Base-by-base conservation (phyloP, 2,797 vertebrate species). In the Phrynocephalus vlangalii region DNA sequence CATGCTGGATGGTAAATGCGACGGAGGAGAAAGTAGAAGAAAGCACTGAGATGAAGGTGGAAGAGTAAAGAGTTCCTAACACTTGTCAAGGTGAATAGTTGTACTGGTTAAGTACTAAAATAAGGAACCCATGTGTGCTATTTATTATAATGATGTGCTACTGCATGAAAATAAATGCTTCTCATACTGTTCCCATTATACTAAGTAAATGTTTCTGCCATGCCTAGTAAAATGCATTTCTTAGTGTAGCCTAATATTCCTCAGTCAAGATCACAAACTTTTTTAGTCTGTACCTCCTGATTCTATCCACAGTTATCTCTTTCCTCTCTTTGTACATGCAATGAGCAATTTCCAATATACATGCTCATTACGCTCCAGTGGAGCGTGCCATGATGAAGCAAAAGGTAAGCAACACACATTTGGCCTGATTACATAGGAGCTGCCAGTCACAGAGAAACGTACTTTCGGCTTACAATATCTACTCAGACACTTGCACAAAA, bases 401-500 rank as follows among this genome's bases (percentile, higher is more conserved):
- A 91, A 92, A 94, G 92, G 93, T 87, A 92, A 88, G 92, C 0
- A 0, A 86, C 86, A 91, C 91, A 52, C 90, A 91, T 88, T 91
- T 88, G 81, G 88, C 87, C 90, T 86, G 91, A 85, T 89, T 93
- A 91, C 88, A 80, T 73, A 76, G 50, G 87, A 76, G 86, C 91
- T 90, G 83, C 93, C 92, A 83, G 0, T 24, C 79, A 79, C 79
- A 85, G 86, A 33, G 48, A 86, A 93, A 89, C 86, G 88, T 90
- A 88, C 86, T 94, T 93, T 94, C 90, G 28, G 85, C 84, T 88
- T 92, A 92, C 88, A 91, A 72, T 94, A 94, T 93, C 1, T 26
- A 93, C 92, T 93, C 91, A 93, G 93, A 91, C 89, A 90, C 90
- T 91, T 94, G 89, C 93, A 91, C 91, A 94, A 85, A 85, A 95